Evolutionary conservation across 2,888 invertebrate species (phyloP), one percentile per base, ranked within the genome.

Genomic region (Chirona hameri): DNA sequence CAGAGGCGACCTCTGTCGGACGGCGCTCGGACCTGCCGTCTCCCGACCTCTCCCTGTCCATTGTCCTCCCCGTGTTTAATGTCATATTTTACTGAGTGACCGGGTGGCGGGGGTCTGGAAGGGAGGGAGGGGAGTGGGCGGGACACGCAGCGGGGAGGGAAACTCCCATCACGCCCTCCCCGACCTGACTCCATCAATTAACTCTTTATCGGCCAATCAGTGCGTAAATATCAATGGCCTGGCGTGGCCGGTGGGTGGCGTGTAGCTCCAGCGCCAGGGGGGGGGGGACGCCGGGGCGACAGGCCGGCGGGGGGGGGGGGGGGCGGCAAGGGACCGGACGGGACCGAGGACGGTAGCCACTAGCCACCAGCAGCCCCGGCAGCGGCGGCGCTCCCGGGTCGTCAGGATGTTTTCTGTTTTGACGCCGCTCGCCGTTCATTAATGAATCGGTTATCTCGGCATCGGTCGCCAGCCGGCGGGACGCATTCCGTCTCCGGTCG

Each of bases 191-290:
- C 76, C 76, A 76, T 76, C 76, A 76, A 76, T 76, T 76, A 76
- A 76, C 76, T 76, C 39, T 10, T 76, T 76, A 76, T 76, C 76
- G 46, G 24, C 76, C 76, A 76, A 76, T 76, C 76, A 76, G 76
- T 76, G 76, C 76, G 76, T 76, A 76, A 76, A 76, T 76, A 76
- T 76, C 76, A 76, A 76, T 76, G 76, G 76, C 39, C 27, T 24
- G 76, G 76, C 76, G 46, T 24, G 76, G 12, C 76, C 76, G 76
- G 46, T 76, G 76, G 76, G 76, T 76, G 76, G 76, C 24, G 24
- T 24, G 76, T 15, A 2, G 14, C 10, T 46, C 76, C 46, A 24
- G 76, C 31, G 27, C 10, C 31, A 46, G 69, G 39, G 69, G 39
- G 76, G 10, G 52, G 52, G 52, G 3, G 52, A 52, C 72, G 72